Percentiles rank a stretch among this genome's conserved stretches.
Evolutionary conservation across 2,888 invertebrate species (phyloP).

Genomic region (Andrena chrysosceles): DNA sequence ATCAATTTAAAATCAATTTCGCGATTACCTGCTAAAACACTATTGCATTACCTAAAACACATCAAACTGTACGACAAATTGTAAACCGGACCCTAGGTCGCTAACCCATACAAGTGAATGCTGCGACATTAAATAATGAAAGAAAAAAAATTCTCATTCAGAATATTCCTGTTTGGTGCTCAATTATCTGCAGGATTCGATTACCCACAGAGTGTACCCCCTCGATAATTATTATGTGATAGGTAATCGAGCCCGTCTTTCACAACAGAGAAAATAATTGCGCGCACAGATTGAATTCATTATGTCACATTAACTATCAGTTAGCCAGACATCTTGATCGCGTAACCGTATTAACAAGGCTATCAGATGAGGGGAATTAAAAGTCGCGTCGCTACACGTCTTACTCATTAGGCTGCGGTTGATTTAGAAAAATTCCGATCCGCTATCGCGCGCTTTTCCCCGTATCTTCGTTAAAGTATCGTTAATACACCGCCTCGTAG

Average conservation of each 20-base stretch:
- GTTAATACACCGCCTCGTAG: constrained; percentile 59
- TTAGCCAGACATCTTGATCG: constrained; percentile 12
- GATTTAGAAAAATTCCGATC: constrained; percentile 24
- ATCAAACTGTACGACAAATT: too few relatives aligned
- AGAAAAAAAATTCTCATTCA: too few relatives aligned
- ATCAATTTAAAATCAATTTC: too few relatives aligned
- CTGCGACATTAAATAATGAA: too few relatives aligned
- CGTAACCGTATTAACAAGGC: constrained; percentile 7
- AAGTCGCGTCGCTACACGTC: constrained; percentile 20
- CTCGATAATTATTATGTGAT: too few relatives aligned
- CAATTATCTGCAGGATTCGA: not conserved
- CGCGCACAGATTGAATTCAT: not conserved
- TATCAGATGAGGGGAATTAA: constrained; percentile 4
- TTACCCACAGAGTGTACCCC: not conserved
- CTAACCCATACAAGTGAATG: too few relatives aligned
- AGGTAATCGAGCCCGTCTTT: too few relatives aligned
- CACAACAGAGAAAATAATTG: too few relatives aligned
- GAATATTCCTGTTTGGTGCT: too few relatives aligned
- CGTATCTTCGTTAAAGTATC: constrained; percentile 51
- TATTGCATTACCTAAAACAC: too few relatives aligned
- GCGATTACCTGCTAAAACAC: too few relatives aligned
- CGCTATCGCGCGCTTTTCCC: constrained; percentile 48
- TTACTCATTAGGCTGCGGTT: constrained; percentile 29
- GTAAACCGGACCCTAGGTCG: too few relatives aligned
- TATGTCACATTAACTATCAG: not conserved